A percentile compares a stretch with the other conserved stretches of the same genome.
Conservation (phyloP, 30 jellyfish, hydroid and myxozoan species). For the Turritopsis rubra region DNA sequence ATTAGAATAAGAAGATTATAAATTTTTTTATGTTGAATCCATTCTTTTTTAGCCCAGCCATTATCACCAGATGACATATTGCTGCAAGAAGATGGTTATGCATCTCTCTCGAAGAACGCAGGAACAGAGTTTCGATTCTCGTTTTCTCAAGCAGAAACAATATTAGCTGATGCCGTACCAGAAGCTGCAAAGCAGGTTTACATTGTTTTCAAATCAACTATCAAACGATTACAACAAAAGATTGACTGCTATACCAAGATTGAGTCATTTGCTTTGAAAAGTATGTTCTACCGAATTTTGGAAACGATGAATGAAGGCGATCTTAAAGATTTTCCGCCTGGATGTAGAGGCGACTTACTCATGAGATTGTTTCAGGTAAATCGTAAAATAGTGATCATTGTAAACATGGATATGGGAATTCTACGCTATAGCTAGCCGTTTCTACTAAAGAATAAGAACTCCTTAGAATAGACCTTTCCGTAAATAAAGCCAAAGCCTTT, state of each 20-base stretch:
- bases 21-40: background rate
- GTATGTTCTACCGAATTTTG: background rate
- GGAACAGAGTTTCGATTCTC: conserved; percentile 18
- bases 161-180: background rate
- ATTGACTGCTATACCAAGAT: background rate
- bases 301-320: background rate
- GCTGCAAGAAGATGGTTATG: conserved; percentile 6
- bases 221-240: conserved; percentile 10
- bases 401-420: background rate
- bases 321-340: background rate
- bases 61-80: background rate
- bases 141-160: conserved; percentile 10
- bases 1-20: too few species aligned
- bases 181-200: background rate
- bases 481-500: too few species aligned
- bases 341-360: background rate
- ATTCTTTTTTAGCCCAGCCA: background rate
- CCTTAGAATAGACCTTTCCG: too few species aligned
- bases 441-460: too few species aligned
- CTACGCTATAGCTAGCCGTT: background rate
- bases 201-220: background rate
- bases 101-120: conserved; percentile 21
- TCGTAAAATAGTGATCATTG: background rate
- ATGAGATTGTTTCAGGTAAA: background rate
- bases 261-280: conserved; percentile 1